Evolutionary conservation across 2,888 invertebrate species (phyloP).

Genomic region (Hypomecis punctinalis): DNA sequence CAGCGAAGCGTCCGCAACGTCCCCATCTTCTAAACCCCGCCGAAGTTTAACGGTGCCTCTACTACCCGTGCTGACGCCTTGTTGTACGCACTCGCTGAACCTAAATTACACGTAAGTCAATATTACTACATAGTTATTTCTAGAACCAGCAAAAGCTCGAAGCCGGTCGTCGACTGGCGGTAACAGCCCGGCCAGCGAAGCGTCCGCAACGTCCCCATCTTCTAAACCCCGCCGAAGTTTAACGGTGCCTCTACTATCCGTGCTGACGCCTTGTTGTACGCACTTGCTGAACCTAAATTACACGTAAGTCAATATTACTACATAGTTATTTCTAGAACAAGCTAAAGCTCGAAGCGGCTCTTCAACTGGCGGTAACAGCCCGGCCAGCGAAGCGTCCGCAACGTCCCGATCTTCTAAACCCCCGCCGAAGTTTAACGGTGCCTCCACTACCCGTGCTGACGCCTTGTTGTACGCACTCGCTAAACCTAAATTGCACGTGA

Average conservation of each 20-base stretch:
- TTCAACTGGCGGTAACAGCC: conserved; percentile 93
- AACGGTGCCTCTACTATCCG: conserved; percentile 38
- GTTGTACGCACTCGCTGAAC: conserved; percentile 85
- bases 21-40: conserved; percentile 51
- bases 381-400: conserved; percentile 72
- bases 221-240: conserved; percentile 51
- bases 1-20: conserved; percentile 60
- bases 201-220: conserved; percentile 50
- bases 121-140: no score
- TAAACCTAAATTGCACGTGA: conserved; percentile 86
- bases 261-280: conserved; percentile 76
- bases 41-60: conserved; percentile 36
- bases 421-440: conserved; percentile 44
- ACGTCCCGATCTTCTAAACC: conserved; percentile 49
- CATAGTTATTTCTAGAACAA: no score
- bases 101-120: conserved; percentile 83
- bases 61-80: conserved; percentile 64
- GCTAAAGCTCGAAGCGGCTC: conserved; percentile 95
- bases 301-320: conserved; percentile 79
- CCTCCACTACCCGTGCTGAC: conserved; percentile 57
- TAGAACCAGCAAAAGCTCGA: conserved; percentile 95
- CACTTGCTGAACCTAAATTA: conserved; percentile 86
- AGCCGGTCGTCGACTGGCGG: conserved; percentile 95
- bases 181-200: conserved; percentile 87
- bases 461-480: conserved; percentile 83